Evolutionary conservation across 2,113 vertebrate species (phyloP).

Genomic region (Coryphaenoides rupestris): DNA sequence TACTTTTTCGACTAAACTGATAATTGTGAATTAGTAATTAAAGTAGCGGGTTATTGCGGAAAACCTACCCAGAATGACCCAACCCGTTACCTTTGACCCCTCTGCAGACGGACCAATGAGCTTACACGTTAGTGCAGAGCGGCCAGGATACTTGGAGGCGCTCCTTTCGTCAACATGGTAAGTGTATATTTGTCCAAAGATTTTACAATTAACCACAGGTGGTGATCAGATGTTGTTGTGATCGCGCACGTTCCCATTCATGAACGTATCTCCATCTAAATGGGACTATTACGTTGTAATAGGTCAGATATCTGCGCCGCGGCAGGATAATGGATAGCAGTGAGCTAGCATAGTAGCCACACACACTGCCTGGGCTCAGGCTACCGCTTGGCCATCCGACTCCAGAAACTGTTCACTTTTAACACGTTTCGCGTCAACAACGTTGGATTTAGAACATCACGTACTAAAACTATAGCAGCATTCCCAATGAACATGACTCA

Average conservation of each 20-base stretch:
- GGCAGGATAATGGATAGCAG: neutral
- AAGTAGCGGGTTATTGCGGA: too few species aligned
- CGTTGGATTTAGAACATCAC: too few species aligned
- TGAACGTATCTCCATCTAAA: too few species aligned
- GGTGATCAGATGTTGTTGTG: neutral
- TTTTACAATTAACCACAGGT: neutral
- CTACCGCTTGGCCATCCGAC: too few species aligned
- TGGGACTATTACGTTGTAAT: neutral
- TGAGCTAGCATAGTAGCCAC: neutral
- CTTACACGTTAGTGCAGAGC: conserved; percentile 73
- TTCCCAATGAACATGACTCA: too few species aligned
- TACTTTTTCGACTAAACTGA: too few species aligned
- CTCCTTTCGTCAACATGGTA: conserved; percentile 87
- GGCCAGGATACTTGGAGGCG: conserved; percentile 60
- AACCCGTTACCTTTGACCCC: conserved; percentile 25
- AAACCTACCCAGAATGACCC: conserved; percentile 19
- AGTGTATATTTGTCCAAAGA: conserved; percentile 61
- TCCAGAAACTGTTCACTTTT: too few species aligned
- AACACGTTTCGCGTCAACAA: too few species aligned
- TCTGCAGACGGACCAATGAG: conserved; percentile 52
- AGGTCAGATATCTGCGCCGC: neutral
- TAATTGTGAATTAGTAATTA: too few species aligned
- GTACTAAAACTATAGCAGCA: too few species aligned
- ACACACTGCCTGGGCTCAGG: neutral
- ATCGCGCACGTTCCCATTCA: too few species aligned